Base-by-base conservation (phyloP, 2,113 vertebrate genomes). In the Campylomormyrus tamandua region DNA sequence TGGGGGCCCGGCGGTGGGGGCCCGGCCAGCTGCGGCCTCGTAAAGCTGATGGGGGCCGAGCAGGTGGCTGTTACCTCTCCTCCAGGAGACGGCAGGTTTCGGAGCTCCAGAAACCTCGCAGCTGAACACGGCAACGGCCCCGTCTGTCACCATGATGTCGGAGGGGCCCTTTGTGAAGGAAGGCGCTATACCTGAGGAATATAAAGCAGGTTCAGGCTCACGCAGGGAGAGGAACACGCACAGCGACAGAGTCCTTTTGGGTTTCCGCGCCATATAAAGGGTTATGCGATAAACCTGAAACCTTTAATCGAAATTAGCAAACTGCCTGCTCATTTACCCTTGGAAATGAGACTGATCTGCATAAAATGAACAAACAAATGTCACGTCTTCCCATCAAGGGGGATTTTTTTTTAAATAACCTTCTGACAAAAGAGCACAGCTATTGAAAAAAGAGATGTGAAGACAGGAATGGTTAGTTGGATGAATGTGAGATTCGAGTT, bases 91-190 rank as follows among this genome's bases (percentile, higher is more conserved):
- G 92, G 97, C 95, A 0, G 98, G 97, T 70, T 96, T 97, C 31
- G 98, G 98, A 45, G 98, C 97, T 24, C 98, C 98, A 0, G 96
- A 97, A 5, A 97, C 96, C 89, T 97, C 95, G n/a, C 98, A 99
- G 90, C 91, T 94, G 87, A 99, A 97, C 46, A 95, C 58, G 0
- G 97, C 97, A 0, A 92, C 94, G 91, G 95, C 96, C 0, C 98
- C 97, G 21, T 98, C 97, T 0, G 98, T 99, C 52, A 98, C 97
- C 0, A 96, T 98, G 92, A 96, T 96, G 90, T 99, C 97, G 24
- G 91, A 91, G 0, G 97, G 97, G 15, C 93, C 94, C 62, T 87
- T 92, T 6, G 92, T 93, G 90, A 99, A 98, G 0, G 93, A 90
- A 31, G 98, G 98, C 11, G 96, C 95, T 46, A 97, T 95, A 93